A percentile compares a stretch with the other conserved stretches of the same genome.
Evolutionary conservation across 2,113 vertebrate species (phyloP).

Genomic region (Epinephelus moara): DNA sequence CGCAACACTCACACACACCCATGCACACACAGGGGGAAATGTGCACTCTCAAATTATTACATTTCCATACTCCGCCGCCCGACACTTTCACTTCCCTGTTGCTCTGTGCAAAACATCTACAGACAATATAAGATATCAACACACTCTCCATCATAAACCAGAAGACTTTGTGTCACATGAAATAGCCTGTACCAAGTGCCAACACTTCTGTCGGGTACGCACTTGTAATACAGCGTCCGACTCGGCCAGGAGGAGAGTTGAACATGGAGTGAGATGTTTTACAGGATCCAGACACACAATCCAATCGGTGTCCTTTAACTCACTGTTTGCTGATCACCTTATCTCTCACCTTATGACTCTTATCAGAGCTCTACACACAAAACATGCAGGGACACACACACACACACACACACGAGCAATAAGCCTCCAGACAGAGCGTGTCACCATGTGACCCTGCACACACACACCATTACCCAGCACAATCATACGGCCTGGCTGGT

Average conservation of each 20-base stretch:
- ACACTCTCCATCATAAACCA: background rate
- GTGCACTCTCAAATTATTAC: conserved; percentile 1
- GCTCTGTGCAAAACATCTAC: background rate
- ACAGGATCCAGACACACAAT: background rate
- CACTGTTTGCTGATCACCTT: background rate
- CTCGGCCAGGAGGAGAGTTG: background rate
- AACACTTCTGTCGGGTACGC: background rate
- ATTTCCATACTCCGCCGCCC: background rate
- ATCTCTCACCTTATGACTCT: conserved; percentile 12
- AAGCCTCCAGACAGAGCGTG: background rate
- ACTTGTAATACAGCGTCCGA: background rate
- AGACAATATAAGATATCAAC: conserved; percentile 1
- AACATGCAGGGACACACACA: background rate
- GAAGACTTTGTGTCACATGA: background rate
- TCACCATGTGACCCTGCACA: background rate
- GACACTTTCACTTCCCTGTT: conserved; percentile 46
- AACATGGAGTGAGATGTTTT: background rate
- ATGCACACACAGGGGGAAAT: background rate
- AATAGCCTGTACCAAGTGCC: background rate
- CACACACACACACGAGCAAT: background rate
- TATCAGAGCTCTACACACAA: conserved; percentile 3
- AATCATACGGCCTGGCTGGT: background rate
- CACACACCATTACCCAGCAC: background rate
- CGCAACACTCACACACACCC: conserved; percentile 7
- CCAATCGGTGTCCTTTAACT: background rate